phyloP scores from a whole-genome alignment of 37 sponge, comb jelly and placozoan species.

The Cliona cf. orientalis region DNA sequence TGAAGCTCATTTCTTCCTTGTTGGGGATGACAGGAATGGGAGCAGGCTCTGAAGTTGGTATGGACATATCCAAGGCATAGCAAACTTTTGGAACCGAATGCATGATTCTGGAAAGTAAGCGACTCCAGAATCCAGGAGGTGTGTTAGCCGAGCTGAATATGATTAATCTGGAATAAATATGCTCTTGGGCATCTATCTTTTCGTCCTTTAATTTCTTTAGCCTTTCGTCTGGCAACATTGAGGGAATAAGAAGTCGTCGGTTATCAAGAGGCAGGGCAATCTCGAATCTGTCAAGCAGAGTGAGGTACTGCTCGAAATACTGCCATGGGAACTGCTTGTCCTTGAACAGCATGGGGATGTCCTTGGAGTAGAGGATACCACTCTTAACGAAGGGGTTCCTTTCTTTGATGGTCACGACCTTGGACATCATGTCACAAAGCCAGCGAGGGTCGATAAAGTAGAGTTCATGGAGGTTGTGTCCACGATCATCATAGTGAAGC shows the following conservation, averaged over 20 bases:
- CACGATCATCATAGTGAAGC: conserved; percentile 90
- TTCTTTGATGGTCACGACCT: conserved; percentile 79
- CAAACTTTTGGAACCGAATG: conserved; percentile 50
- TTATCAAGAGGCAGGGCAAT: conserved; percentile 88
- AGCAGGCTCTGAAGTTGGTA: too few relatives aligned
- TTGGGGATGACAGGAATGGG: too few relatives aligned
- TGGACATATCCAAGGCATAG: conserved; percentile 37
- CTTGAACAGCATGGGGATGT: conserved; percentile 67
- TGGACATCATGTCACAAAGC: conserved; percentile 93
- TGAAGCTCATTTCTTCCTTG: too few relatives aligned
- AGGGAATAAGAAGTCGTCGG: conserved; percentile 81
- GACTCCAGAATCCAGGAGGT: conserved; percentile 92
- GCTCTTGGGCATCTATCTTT: not conserved
- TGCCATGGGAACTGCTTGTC: conserved; percentile 81
- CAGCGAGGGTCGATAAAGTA: conserved; percentile 91
- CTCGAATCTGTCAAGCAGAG: conserved; percentile 86
- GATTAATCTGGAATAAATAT: conserved; percentile 53
- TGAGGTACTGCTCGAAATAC: conserved; percentile 80
- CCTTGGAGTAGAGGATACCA: conserved; percentile 63
- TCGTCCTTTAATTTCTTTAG: conserved; percentile 27
- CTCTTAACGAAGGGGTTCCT: conserved; percentile 80
- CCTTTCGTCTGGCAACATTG: conserved; percentile 70
- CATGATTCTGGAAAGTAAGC: conserved; percentile 84
- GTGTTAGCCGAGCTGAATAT: conserved; percentile 43
- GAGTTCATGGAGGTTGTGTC: conserved; percentile 79